Conservation (phyloP, 2,113 vertebrate species). For the Fregata magnificens region DNA sequence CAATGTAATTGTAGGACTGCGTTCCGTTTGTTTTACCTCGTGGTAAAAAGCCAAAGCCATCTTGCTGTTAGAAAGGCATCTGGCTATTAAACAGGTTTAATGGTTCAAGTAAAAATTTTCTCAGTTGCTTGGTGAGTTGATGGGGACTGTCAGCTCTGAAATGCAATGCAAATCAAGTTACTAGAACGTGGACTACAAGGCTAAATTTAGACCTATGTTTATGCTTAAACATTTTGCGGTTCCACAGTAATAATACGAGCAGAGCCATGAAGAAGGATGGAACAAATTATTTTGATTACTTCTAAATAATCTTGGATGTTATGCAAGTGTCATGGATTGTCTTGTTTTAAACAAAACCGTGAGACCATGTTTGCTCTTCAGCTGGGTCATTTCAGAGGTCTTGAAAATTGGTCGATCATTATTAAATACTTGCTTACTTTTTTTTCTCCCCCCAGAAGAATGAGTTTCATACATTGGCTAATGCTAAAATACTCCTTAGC, state of each 20-base stretch:
- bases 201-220: neutral
- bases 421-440: neutral
- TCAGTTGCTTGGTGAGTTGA: neutral
- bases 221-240: neutral
- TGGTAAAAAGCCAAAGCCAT: neutral
- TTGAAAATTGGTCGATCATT: neutral
- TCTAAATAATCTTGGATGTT: neutral
- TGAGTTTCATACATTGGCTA: constrained; percentile 74
- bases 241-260: neutral
- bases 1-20: neutral
- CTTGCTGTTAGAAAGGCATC: neutral
- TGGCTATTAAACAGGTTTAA: neutral
- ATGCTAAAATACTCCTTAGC: constrained; percentile 85
- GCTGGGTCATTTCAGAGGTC: neutral
- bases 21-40: fast-evolving
- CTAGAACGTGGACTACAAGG: neutral
- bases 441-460: constrained; percentile 61
- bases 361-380: neutral
- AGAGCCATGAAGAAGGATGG: neutral
- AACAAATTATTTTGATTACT: neutral
- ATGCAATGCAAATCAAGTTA: neutral
- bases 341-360: neutral
- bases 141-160: neutral
- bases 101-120: neutral
- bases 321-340: neutral